Evolutionary conservation across 2,113 vertebrate species (phyloP).

Genomic region (Euleptes europaea): DNA sequence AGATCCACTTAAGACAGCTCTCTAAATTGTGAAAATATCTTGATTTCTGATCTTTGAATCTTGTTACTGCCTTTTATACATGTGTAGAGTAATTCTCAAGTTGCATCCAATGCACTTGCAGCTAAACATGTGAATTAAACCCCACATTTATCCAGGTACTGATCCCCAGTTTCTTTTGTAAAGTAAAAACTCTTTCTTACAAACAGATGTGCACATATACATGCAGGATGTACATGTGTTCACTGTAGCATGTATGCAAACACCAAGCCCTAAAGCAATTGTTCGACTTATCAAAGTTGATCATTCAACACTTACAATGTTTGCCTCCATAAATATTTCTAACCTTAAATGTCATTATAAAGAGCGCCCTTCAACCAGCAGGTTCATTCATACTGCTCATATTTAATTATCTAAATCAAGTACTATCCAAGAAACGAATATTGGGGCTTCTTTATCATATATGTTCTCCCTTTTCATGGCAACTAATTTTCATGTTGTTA

Average conservation of each 20-base stretch:
- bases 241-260: background rate
- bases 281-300: slow-evolving; percentile 34
- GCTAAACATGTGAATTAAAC: too few species aligned
- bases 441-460: slow-evolving; percentile 51
- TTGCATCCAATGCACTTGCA: too few species aligned
- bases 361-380: slow-evolving; percentile 51
- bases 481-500: slow-evolving; percentile 78
- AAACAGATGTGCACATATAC: too few species aligned
- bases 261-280: slow-evolving; percentile 44
- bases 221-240: too few species aligned
- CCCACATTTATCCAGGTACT: too few species aligned
- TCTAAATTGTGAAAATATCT: background rate
- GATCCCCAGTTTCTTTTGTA: too few species aligned
- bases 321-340: slow-evolving; percentile 46
- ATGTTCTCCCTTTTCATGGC: slow-evolving; percentile 72
- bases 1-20: too few species aligned
- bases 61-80: too few species aligned
- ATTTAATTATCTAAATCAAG: slow-evolving; percentile 70
- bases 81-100: too few species aligned
- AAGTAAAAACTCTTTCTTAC: too few species aligned
- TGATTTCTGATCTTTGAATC: background rate
- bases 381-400: slow-evolving; percentile 43
- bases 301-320: slow-evolving; percentile 41
- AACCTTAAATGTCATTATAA: slow-evolving; percentile 61
- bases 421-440: slow-evolving; percentile 52